Conservation (phyloP, 2,797 vertebrate species). For the Coccyzus lansbergi region DNA sequence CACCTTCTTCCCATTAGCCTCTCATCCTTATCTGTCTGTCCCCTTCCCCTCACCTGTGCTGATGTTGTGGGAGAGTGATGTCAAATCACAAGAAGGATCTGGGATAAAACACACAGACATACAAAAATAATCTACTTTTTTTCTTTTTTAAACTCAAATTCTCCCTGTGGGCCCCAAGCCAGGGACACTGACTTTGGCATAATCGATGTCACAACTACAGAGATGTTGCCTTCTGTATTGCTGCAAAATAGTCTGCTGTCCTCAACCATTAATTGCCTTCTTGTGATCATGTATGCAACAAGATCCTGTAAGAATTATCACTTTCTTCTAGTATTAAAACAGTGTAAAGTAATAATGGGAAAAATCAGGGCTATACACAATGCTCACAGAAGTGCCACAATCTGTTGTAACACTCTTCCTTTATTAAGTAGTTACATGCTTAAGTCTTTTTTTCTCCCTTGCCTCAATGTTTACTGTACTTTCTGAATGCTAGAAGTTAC, state of each 20-base stretch:
- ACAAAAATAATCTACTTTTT: accelerated
- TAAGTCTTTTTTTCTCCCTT: not conserved
- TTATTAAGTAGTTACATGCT: not conserved
- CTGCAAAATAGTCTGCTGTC: not conserved
- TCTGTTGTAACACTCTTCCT: not conserved
- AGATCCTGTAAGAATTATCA: not conserved
- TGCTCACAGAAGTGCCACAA: not conserved
- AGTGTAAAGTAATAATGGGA: not conserved
- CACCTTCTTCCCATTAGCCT: not conserved
- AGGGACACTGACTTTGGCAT: not conserved
- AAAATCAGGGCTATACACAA: not conserved
- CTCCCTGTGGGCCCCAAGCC: not conserved
- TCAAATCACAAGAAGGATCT: not conserved
- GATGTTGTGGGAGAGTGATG: not conserved
- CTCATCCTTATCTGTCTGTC: not conserved
- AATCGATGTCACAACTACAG: not conserved
- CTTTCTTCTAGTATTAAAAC: not conserved
- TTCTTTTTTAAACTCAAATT: not conserved
- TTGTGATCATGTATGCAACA: not conserved
- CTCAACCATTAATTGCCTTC: not conserved
- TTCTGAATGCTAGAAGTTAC: not conserved
- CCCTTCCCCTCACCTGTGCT: not conserved
- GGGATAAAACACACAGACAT: not conserved
- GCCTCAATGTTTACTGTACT: not conserved
- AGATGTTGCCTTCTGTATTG: not conserved